Conservation (phyloP, 2,888 invertebrate genomes). For the Pediacus dermestoides region DNA sequence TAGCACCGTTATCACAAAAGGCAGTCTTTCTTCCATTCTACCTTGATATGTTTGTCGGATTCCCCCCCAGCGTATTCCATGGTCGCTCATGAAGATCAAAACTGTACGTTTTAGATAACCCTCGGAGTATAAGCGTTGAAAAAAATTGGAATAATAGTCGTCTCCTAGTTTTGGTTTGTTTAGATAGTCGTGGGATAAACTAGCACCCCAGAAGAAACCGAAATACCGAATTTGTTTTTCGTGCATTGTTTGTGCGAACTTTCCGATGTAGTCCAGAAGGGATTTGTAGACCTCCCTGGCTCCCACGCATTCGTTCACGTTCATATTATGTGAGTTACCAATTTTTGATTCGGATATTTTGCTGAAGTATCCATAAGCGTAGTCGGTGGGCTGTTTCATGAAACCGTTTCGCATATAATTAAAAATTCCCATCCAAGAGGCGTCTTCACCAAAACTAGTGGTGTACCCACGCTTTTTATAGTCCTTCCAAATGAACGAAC, state of each 20-base stretch:
- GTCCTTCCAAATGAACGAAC: slow-evolving; percentile 81
- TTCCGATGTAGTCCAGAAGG: slow-evolving; percentile 67
- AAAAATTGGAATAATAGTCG: slow-evolving; percentile 56
- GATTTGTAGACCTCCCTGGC: slow-evolving; percentile 66
- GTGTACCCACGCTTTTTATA: slow-evolving; percentile 68
- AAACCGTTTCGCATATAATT: slow-evolving; percentile 79
- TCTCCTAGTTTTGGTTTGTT: slow-evolving; percentile 77
- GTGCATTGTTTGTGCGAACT: slow-evolving; percentile 56
- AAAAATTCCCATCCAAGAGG: slow-evolving; percentile 73
- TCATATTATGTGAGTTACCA: slow-evolving; percentile 62
- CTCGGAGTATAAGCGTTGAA: slow-evolving; percentile 54
- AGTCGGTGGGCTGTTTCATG: slow-evolving; percentile 75
- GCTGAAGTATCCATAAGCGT: slow-evolving; percentile 74
- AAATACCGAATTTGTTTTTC: slow-evolving; percentile 62
- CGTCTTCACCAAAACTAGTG: slow-evolving; percentile 82
- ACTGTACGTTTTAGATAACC: slow-evolving; percentile 64
- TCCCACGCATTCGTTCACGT: slow-evolving; percentile 69
- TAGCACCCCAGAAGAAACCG: slow-evolving; percentile 80
- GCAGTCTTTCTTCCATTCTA: slow-evolving; percentile 81
- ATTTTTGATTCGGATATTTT: slow-evolving; percentile 64
- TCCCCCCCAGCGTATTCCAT: slow-evolving; percentile 83
- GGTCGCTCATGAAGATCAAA: slow-evolving; percentile 76
- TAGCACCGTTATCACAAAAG: slow-evolving; percentile 69
- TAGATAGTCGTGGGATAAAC: slow-evolving; percentile 79
- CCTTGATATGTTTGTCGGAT: slow-evolving; percentile 83